Base-by-base conservation (phyloP, 2,888 invertebrate genomes). In the Lepidocyrtinus sp. region DNA sequence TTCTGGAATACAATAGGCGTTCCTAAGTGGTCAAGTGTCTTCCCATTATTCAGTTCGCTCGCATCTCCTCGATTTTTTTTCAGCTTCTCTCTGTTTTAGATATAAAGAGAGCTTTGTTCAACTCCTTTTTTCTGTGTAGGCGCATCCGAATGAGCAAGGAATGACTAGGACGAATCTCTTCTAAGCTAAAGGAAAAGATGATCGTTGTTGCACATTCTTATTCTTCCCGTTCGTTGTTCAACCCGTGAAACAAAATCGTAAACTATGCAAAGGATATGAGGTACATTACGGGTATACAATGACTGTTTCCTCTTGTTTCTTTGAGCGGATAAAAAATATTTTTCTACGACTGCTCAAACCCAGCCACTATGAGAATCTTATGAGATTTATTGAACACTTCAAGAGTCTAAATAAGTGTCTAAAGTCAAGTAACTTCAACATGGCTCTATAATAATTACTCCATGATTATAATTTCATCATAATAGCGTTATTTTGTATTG, bases 21-120 rank as follows among this genome's bases (percentile, higher is more conserved):
- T 78, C 82, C 82, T 82, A 82, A 78, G 82, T 82, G 82, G 82
- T 82, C 82, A 82, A 82, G 78, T 82, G 78, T 82, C 82, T 82
- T 82, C 82, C 82, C 78, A 77, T 71, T 78, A 78, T 78, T 78
- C 78, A 73, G 67, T 73, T 73, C 78, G 46, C 69, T 73, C 67
- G 68, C 78, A 73, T 36, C 36, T 73, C 72, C 73, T 77, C 77
- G 36, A 46, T 78, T 78, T 73, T 78, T 73, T 61, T 59, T 25
- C 17, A 21, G 45, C 19, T 45, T 55, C 62, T 45, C 75, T 75
- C 68, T n/a, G 25, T 45, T 45, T 63, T 36, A 36, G 36, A 36
- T 36, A 36, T 12, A n/a, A n/a, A n/a, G 36, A 12, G 36, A 12
- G 7, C 12, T 36, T 36, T 36, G 36, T 59, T 75, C 45, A n/a